Evolutionary conservation across 2,888 invertebrate genomes (phyloP), one percentile per base, ranked within the genome.

Genomic region (Sthenelais limicola): DNA sequence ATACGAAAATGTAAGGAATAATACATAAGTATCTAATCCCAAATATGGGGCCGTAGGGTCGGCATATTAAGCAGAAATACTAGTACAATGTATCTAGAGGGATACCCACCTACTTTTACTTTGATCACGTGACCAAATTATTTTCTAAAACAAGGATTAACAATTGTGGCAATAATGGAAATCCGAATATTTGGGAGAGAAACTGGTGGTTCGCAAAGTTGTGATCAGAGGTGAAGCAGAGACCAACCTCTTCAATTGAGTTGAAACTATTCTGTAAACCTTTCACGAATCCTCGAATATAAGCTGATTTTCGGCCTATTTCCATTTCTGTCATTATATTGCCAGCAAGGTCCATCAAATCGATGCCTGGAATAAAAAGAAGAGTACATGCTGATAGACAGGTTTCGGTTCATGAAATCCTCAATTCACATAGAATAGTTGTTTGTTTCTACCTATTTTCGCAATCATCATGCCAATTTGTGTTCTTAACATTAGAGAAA

Each of bases 211-310:
- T n/a, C n/a, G n/a, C n/a, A n/a, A n/a, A n/a, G n/a, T n/a, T n/a
- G n/a, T n/a, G n/a, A n/a, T n/a, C n/a, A n/a, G n/a, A n/a, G n/a
- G n/a, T n/a, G n/a, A n/a, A n/a, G n/a, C n/a, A n/a, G n/a, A n/a
- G n/a, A n/a, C n/a, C n/a, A 82, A 91, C 91, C 88, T 92, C 91
- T 88, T 98, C 97, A 52, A 98, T 84, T 0, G 94, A 90, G 4
- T 92, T 91, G 72, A 97, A 92, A 21, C 93, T 91, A 33, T 93
- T 91, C 90, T 98, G 95, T 81, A 92, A 94, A 0, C 85, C 77
- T 80, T 89, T 90, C 56, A 97, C 92, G 26, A 89, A 86, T 43
- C 90, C 89, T 18, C 91, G 89, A 15, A 96, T 81, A 30, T 91
- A 83, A 78, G 92, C 91, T 0, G 93, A 93, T 86, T 92, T 94